These are phyloP conservation scores for Cranoglanis bouderius DNA, from an alignment of 2,113 vertebrate species.

Conservation along the genomic window DNA sequence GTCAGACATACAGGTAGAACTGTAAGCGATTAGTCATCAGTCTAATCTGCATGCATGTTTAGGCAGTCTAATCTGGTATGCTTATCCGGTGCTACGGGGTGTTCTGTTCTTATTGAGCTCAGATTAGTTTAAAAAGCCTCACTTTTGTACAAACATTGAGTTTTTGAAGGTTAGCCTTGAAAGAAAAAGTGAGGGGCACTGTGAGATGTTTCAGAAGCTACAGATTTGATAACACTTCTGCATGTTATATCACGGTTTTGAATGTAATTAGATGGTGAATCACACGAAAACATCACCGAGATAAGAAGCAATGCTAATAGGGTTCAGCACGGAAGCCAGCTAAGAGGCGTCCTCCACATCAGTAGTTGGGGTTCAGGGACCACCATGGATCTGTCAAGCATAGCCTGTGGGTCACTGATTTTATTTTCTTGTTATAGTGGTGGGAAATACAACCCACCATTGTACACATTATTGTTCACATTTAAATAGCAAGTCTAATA, in stretches of 20 bases:
- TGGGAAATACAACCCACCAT: neutral
- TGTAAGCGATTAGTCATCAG: neutral
- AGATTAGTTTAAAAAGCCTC: neutral
- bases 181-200: neutral
- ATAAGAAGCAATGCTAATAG: conserved; percentile 7
- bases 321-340: neutral
- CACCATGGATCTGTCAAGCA: neutral
- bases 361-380: neutral
- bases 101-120: neutral
- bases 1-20: neutral
- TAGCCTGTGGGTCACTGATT: neutral
- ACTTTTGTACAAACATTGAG: too few relatives aligned
- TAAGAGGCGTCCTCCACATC: neutral
- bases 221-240: conserved; percentile 24
- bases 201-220: conserved; percentile 68
- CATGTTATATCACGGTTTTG: conserved; percentile 61
- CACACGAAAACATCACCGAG: neutral
- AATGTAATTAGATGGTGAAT: conserved; percentile 70
- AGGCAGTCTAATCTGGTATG: neutral
- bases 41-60: neutral
- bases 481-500: neutral
- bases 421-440: neutral
- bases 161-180: neutral
- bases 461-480: neutral
- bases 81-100: neutral